Conservation (phyloP, 2,113 vertebrate species). For the Podocnemis expansa region DNA sequence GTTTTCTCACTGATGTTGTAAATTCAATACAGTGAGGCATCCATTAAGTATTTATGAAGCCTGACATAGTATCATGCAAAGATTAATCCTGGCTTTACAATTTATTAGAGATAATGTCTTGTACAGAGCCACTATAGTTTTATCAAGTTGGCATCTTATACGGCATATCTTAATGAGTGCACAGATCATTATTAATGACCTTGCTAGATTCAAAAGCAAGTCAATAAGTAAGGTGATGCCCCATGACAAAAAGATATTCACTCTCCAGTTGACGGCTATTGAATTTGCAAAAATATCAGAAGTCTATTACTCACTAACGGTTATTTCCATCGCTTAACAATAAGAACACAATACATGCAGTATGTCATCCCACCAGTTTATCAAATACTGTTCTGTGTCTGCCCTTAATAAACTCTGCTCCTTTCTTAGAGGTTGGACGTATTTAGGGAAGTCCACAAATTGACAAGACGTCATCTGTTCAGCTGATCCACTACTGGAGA, state of each 20-base stretch:
- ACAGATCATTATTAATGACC: neutral
- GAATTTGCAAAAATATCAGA: neutral
- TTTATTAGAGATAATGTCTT: neutral
- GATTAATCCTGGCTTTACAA: neutral
- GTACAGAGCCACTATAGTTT: neutral
- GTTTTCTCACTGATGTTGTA: neutral
- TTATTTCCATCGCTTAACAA: neutral
- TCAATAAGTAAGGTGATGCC: neutral
- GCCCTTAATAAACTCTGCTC: conserved; percentile 9
- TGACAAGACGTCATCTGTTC: conserved; percentile 2
- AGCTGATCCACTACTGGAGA: conserved; percentile 11
- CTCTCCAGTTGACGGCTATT: neutral
- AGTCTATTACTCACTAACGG: neutral
- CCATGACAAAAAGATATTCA: neutral
- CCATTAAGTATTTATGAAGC: neutral
- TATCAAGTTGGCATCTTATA: neutral
- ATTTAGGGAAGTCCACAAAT: conserved; percentile 7
- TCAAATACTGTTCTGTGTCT: neutral
- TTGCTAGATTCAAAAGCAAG: neutral
- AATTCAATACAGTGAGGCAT: neutral
- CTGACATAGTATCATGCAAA: neutral
- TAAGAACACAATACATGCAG: neutral
- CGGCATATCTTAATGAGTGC: neutral
- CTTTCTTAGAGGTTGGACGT: neutral
- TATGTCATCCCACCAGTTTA: neutral